Evolutionary conservation across 1,140 invertebrate species (phyloP), one percentile per base, ranked within the genome.

Genomic region (Drosophila littoralis): DNA sequence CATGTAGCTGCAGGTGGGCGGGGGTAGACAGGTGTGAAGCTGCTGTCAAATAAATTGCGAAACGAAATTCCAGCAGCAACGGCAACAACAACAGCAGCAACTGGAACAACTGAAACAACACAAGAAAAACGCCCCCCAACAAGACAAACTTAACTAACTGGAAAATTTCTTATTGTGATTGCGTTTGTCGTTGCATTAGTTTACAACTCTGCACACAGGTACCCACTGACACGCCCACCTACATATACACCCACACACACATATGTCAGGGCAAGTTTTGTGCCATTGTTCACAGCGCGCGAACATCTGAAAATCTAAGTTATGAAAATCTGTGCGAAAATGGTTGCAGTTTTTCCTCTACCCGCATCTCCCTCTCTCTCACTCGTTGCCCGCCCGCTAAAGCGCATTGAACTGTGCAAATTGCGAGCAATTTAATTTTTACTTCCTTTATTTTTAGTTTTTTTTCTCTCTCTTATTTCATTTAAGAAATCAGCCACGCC

Each of bases 321-420:
- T 89, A 89, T 89, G 84, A 89, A 89, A 89, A 89, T 89, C 84
- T 89, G 77, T 88, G 84, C 81, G 80, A 71, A 78, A 88, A 89
- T 88, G 57, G 65, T 69, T 32, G 57, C 36, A 69, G 66, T 51
- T 73, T 59, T 17, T 38, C 61, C 32, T 15, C 50, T 6, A 8
- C 10, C 40, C 9, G 7, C 8, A 2, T 33, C 55, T 7, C n/a
- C 1, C 40, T 15, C 28, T 22, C 55, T 2, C 32, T 35, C 28
- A 7, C 57, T 12, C 13, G 2, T 9, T 22, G 1, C 22, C 63
- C 63, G 46, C 71, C 70, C 71, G 77, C 84, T 73, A 84, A 88
- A 89, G 84, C 84, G 84, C 84, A 89, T 89, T 90, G 84, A 89
- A 89, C 84, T 90, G 84, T 89, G 85, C 85, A 90, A 89, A 89